A percentile compares a stretch with the other conserved stretches of the same genome.
These are phyloP conservation scores for Ariolimax columbianus DNA, from an alignment of 2,888 invertebrate species.

Conservation along the genomic window DNA sequence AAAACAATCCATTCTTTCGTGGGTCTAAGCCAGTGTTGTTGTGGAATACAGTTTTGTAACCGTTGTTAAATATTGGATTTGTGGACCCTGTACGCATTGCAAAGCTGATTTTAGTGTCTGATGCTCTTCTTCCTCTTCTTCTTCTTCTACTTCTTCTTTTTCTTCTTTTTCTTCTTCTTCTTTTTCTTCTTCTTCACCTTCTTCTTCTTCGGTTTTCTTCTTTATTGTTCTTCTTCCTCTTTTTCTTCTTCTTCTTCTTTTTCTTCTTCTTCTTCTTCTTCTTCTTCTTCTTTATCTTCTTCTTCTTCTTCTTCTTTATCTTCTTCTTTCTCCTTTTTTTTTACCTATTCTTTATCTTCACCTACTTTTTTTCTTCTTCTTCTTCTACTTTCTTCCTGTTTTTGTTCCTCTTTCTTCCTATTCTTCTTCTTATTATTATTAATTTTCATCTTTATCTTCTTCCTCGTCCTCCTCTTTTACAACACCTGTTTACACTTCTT, in stretches of 20 bases:
- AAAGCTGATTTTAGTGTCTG: background rate
- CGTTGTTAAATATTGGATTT: too few relatives aligned
- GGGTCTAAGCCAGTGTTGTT: too few relatives aligned
- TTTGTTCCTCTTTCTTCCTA: too few relatives aligned
- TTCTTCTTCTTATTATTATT: too few relatives aligned
- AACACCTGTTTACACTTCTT: background rate
- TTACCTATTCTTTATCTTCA: too few relatives aligned
- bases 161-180: background rate
- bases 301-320: background rate
- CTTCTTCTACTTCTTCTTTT: too few relatives aligned
- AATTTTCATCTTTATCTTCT: background rate
- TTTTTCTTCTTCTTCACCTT: background rate
- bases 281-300: background rate
- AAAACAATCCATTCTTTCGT: too few relatives aligned
- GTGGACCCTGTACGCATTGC: background rate
- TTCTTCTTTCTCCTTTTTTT: too few relatives aligned
- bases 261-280: background rate
- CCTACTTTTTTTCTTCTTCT: too few relatives aligned
- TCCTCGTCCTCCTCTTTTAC: background rate
- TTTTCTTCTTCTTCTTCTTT: too few relatives aligned
- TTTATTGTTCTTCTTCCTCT: background rate
- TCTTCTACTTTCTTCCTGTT: too few relatives aligned
- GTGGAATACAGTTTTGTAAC: background rate
- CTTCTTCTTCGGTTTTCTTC: too few relatives aligned
- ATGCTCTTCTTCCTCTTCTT: background rate